Evolutionary conservation across 2,797 vertebrate species (phyloP).

Genomic region (Pteronotus mesoamericanus): DNA sequence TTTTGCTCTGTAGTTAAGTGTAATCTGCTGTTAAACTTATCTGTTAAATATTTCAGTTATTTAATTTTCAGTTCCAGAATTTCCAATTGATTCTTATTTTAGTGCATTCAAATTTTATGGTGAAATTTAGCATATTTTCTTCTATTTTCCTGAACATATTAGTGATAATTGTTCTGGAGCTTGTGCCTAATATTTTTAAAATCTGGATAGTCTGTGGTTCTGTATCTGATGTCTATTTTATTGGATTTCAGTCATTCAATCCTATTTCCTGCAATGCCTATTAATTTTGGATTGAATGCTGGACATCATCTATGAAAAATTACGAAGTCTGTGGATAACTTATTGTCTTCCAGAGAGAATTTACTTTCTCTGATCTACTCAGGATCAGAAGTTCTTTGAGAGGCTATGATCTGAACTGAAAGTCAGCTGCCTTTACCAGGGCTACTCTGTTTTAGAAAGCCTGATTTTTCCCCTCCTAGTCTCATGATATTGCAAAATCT

Average conservation of each 20-base stretch:
- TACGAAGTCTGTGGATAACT: not conserved
- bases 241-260: not conserved
- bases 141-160: not conserved
- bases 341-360: not conserved
- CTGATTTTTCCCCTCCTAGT: not conserved
- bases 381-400: not conserved
- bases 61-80: constrained; percentile 20
- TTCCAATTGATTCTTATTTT: not conserved
- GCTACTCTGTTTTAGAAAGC: not conserved
- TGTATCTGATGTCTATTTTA: not conserved
- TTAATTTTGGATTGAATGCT: not conserved
- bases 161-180: not conserved
- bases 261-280: not conserved
- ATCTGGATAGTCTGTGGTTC: not conserved
- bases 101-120: not conserved
- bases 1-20: not conserved
- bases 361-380: not conserved
- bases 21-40: not conserved
- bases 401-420: not conserved
- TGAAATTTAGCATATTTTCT: not conserved
- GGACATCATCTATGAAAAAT: not conserved
- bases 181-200: not conserved
- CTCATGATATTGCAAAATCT: not conserved
- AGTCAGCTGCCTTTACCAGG: not conserved
- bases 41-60: not conserved